These are phyloP conservation scores for Apus apus DNA, from an alignment of 2,113 vertebrate genomes.

Conservation along the genomic window DNA sequence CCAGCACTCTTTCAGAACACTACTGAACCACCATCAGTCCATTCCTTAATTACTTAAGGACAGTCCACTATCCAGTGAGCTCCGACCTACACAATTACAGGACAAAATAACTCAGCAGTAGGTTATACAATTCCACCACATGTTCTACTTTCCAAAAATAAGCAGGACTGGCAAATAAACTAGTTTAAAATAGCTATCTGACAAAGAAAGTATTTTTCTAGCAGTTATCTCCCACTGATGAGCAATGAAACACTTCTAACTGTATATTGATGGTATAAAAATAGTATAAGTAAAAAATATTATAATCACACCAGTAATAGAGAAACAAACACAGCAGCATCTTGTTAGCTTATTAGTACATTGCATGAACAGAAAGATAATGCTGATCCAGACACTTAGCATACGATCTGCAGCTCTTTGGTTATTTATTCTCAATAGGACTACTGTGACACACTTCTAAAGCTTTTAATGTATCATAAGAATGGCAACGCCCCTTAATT, in stretches of 20 bases:
- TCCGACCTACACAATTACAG: not conserved
- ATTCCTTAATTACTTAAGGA: not conserved
- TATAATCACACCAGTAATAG: not conserved
- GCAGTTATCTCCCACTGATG: not conserved
- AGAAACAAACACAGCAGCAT: not conserved
- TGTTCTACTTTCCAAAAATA: not conserved
- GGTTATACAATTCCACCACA: not conserved
- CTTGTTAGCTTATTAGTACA: not conserved
- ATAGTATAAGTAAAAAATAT: not conserved
- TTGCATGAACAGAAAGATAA: conserved; percentile 4
- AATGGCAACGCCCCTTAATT: not conserved
- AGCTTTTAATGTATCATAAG: conserved; percentile 39
- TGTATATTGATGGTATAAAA: not conserved
- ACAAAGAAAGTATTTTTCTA: not conserved
- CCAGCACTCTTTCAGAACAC: not conserved
- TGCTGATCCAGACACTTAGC: not conserved
- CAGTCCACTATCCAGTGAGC: not conserved
- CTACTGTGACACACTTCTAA: conserved; percentile 23
- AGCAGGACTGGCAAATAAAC: not conserved
- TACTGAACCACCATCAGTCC: not conserved
- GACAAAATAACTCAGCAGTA: not conserved
- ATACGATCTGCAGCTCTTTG: conserved; percentile 4
- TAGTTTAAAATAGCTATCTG: not conserved
- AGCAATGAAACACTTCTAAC: not conserved
- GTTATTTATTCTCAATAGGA: conserved; percentile 15